Conservation (phyloP, 2,113 vertebrate species). For the Sinocyclocheilus maitianheensis region DNA sequence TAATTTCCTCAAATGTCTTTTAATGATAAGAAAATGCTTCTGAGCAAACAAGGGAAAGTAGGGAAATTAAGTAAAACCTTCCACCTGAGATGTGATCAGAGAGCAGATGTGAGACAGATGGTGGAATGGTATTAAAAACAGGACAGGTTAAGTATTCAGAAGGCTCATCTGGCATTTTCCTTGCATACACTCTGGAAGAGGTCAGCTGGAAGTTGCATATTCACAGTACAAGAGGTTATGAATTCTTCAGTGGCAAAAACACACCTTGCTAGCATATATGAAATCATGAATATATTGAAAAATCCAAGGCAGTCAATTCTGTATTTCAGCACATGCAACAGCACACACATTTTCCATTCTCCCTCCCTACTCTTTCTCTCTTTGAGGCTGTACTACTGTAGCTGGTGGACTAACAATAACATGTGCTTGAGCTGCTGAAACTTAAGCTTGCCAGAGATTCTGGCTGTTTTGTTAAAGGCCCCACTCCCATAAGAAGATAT, state of each 20-base stretch:
- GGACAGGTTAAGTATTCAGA: background rate
- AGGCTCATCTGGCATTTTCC: background rate
- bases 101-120: background rate
- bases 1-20: background rate
- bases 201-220: background rate
- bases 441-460: conserved; percentile 69
- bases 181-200: background rate
- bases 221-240: background rate
- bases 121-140: background rate
- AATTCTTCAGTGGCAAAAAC: background rate
- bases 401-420: conserved; percentile 64
- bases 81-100: background rate
- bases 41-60: background rate
- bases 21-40: background rate
- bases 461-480: conserved; percentile 55
- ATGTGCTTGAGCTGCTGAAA: conserved; percentile 61
- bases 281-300: background rate
- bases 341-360: conserved; percentile 22
- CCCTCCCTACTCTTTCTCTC: conserved; percentile 3
- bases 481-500: conserved; percentile 44
- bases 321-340: background rate
- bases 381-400: conserved; percentile 18
- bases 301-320: conserved; percentile 2
- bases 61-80: background rate
- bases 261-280: background rate